Base-by-base conservation (phyloP, 2,888 invertebrate genomes). In the Lacanobia oleracea region DNA sequence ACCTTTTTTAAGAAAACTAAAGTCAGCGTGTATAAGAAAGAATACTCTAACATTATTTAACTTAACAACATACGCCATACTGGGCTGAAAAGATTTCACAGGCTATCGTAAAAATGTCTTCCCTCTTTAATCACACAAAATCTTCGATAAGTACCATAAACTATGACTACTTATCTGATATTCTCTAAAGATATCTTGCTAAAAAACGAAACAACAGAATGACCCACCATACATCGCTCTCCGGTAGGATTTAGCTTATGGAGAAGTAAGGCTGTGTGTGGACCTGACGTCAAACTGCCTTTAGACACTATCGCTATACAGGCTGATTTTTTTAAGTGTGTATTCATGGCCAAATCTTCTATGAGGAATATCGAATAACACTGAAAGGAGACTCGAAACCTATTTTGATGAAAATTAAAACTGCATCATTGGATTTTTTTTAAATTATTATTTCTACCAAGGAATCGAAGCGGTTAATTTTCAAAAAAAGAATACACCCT, bases 101-200 rank as follows among this genome's bases (percentile, higher is more conserved):
- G 27, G 23, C 27, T 72, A 77, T 77, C 74, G 50, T 79, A 77
- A 74, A 66, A 68, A 64, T 27, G 45, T 67, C 67, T 67, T 37
- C 12, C 63, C 40, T n/a, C 61, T 68, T 56, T 75, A 67, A 76
- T 79, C 60, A 76, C 57, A 76, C 57, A 65, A 65, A 81, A 65
- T 79, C 71, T 69, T 50, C 61, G 51, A 65, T 67, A 65, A 67
- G 12, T 56, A 50, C 65, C 65, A 81, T 72, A 72, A 77, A 77
- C 71, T 75, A 56, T 33, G 59, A n/a, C 62, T 53, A 60, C 72
- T 72, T 77, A 81, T 67, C 81, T 67, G 73, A 81, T 77, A 81
- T 72, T 40, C 54, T 60, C 48, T 53, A 48, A 73, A 77, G 68
- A 73, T 76, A 77, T 43, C 51, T 67, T 27, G 37, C 56, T 53